Evolutionary conservation across 2,113 vertebrate species (phyloP), one percentile per base, ranked within the genome.

Genomic region (Saimiri boliviensis): DNA sequence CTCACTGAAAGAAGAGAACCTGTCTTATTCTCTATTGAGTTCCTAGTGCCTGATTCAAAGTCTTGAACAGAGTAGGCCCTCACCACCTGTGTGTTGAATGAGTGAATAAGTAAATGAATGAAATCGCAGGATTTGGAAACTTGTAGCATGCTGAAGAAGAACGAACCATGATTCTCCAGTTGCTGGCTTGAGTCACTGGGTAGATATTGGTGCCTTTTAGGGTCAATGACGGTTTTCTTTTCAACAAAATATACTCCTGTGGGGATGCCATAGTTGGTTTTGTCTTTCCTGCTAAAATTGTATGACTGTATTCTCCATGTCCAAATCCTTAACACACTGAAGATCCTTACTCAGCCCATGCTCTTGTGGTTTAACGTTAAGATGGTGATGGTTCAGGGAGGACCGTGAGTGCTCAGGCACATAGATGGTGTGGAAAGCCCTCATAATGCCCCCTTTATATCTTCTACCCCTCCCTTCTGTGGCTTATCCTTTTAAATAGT

Each of bases 391-490:
- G 30, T 47, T 87, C 14, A 0, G 56, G 68, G 23, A 42, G 32
- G 73, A 52, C 4, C n/a, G 52, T 52, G 13, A 17, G 60, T 5
- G 10, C 32, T 6, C 0, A 2, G 63, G 45, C 20, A 47, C 12
- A 1, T 2, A 25, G 16, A 25, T 30, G 42, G 35, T 66, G 20
- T 52, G 4, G 3, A 21, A 14, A 17, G 49, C 25, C n/a, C 37
- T 77, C 52, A 2, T 0, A 1, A 14, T 5, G 30, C 27, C 13
- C 12, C 13, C 56, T 86, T 6, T 35, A 1, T 20, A 5, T 20
- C n/a, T 58, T 25, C 20, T 1, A 0, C 2, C 5, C 32, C 49
- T 74, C 13, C 27, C 47, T 54, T 66, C 35, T 17, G 52, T 37
- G 68, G 25, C 32, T 77, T 60, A 47, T 95, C 56, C 54, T 84